Percentiles rank a stretch among this genome's conserved stretches.
Evolutionary conservation across 1,140 invertebrate species (phyloP).

Genomic region (Drosophila tsacasi): DNA sequence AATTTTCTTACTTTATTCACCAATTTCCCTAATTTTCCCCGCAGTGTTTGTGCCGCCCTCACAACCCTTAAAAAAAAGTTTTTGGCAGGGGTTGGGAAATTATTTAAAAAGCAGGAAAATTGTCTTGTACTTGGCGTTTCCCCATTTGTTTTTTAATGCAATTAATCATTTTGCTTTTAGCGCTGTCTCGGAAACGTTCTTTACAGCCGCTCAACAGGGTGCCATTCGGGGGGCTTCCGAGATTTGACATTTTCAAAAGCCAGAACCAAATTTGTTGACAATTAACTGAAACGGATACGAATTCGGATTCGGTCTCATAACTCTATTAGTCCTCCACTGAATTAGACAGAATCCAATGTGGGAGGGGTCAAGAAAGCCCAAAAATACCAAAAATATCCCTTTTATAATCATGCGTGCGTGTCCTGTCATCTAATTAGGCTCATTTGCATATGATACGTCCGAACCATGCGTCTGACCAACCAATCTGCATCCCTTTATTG

Average conservation of each 20-base stretch:
- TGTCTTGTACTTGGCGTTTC: conserved; percentile 21
- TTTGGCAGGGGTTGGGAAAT: conserved; percentile 13
- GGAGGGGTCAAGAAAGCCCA: background rate
- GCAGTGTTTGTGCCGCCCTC: background rate
- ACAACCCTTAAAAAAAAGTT: conserved; percentile 21
- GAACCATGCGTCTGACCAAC: background rate
- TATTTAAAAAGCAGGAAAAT: conserved; percentile 37
- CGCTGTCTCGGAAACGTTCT: conserved; percentile 28
- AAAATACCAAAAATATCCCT: conserved; percentile 6
- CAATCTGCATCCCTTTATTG: conserved; percentile 22
- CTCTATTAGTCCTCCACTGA: conserved; percentile 35
- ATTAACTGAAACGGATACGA: conserved; percentile 53
- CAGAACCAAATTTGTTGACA: conserved; percentile 47
- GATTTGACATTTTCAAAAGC: conserved; percentile 5
- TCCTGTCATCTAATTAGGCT: conserved; percentile 53
- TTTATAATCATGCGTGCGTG: conserved; percentile 26
- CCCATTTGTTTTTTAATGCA: conserved; percentile 45
- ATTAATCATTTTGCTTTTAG: conserved; percentile 75
- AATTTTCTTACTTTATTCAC: no score
- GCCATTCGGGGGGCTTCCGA: background rate
- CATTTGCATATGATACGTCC: conserved; percentile 57
- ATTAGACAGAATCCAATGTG: background rate
- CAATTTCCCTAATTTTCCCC: background rate
- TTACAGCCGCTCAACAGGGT: conserved; percentile 22
- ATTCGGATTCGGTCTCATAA: conserved; percentile 14